phyloP scores from a whole-genome alignment of 2,888 invertebrate genomes.

The Lydus trimaculatus region DNA sequence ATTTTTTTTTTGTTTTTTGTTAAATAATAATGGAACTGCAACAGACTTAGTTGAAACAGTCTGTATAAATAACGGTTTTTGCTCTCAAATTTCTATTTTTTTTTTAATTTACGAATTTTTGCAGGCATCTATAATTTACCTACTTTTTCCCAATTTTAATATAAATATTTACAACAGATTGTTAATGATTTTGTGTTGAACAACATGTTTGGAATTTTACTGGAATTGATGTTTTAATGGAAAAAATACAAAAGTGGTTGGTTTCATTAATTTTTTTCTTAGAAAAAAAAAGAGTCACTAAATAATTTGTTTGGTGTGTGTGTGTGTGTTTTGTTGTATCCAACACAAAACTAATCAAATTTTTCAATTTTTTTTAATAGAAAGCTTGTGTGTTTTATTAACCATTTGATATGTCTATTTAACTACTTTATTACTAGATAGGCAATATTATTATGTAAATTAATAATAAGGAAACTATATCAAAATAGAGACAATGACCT shows the following conservation, averaged over 20 bases:
- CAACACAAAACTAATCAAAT: no score
- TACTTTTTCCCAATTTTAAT: not conserved
- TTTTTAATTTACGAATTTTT: no score
- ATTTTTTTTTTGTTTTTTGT: no score
- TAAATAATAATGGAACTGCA: no score
- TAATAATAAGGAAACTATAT: not conserved
- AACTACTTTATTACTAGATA: not conserved
- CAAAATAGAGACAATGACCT: slow-evolving; percentile 4
- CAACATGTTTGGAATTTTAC: not conserved
- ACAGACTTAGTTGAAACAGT: no score
- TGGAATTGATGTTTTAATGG: not conserved
- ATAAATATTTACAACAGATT: not conserved
- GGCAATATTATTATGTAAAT: not conserved
- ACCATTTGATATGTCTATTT: no score
- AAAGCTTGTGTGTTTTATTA: not conserved
- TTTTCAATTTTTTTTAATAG: not conserved
- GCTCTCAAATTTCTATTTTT: not conserved
- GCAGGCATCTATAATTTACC: not conserved
- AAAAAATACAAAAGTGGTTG: not conserved
- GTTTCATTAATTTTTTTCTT: no score
- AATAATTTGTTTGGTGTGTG: not conserved
- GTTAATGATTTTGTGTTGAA: not conserved
- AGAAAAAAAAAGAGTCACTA: not conserved
- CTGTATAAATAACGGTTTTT: no score
- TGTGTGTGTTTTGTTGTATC: not conserved